Evolutionary conservation across 2,113 vertebrate genomes (phyloP).

Genomic region (Fregetta grallaria): DNA sequence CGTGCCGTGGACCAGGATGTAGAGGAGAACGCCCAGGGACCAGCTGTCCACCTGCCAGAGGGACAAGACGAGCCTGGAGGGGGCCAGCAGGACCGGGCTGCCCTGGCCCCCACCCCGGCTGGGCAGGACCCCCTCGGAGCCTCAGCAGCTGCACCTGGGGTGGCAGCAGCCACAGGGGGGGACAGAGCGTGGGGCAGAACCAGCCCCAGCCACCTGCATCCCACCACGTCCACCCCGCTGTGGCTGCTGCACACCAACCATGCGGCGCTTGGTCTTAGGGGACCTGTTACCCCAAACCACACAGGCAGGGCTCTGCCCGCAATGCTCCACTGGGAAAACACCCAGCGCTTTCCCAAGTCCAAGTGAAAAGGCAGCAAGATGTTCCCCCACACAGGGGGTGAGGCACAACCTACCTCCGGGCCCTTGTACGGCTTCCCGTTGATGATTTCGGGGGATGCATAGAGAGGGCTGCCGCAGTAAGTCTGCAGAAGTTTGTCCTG

Average conservation of each 20-base stretch:
- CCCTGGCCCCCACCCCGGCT: not conserved
- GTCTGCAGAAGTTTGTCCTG: slow-evolving; percentile 91
- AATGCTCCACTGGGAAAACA: not conserved
- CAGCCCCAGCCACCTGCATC: not conserved
- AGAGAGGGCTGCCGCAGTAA: slow-evolving; percentile 93
- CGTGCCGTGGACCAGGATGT: slow-evolving; percentile 90
- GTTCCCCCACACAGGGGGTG: fast-evolving
- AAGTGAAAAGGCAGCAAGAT: fast-evolving
- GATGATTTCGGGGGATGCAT: slow-evolving; percentile 94
- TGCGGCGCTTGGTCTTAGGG: fast-evolving
- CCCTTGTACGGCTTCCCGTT: slow-evolving; percentile 92
- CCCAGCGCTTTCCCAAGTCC: fast-evolving
- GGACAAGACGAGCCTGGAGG: not conserved
- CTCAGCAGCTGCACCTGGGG: not conserved
- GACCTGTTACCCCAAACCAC: not conserved
- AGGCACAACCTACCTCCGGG: slow-evolving; percentile 73
- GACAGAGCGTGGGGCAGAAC: fast-evolving
- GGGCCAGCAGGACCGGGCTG: not conserved
- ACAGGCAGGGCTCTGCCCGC: not conserved
- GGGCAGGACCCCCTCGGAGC: not conserved
- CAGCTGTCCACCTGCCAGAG: slow-evolving; percentile 92
- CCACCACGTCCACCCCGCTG: not conserved
- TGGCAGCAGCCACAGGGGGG: fast-evolving
- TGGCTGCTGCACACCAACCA: not conserved
- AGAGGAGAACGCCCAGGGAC: slow-evolving; percentile 94